Base-by-base conservation (phyloP, 92 coral and sea anemone species). In the Palythoa heliodiscus region DNA sequence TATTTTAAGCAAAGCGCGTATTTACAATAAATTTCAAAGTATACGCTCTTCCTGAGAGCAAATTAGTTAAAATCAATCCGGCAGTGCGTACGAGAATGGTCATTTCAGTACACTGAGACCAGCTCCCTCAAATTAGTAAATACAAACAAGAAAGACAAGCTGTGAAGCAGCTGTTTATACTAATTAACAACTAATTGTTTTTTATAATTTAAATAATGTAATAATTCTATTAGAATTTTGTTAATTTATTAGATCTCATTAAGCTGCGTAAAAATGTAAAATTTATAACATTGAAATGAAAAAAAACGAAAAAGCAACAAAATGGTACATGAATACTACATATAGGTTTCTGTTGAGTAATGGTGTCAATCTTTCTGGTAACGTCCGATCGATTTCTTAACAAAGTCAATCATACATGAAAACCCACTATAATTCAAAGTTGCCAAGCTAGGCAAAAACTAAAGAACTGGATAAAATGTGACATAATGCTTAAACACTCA, bases 1-100 rank as follows among this genome's bases (percentile, higher is more conserved):
- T 79, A 61, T 79, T 79, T 77, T 64, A 79, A 43, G 13, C 20
- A 52, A 43, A 39, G 71, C 71, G 19, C 24, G 38, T 74, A 50
- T 74, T 74, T 74, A 74, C 78, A 74, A 19, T 55, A 52, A 55
- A 29, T 43, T 60, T 64, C 20, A 20, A 43, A 5, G 9, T 43
- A 43, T 43, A 63, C 29, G 70, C 84, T 47, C 84, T 79, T 77
- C 84, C 84, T 64, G 84, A 79, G 84, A 79, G 84, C 84, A 66
- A 50, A 72, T 72, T 76, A 63, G 29, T 24, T 47, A 12, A 23
- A 50, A 80, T 63, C 6, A 63, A 60, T 25, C 22, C 11, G 66
- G 43, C 73, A 66, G 12, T 5, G 84, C 73, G 23, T 64, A 53
- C 47, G 17, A 3, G 53, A 63, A 80, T 35, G 12, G 5, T 10